phyloP scores from a whole-genome alignment of 2,888 invertebrate species.

The Dynastes tityus region DNA sequence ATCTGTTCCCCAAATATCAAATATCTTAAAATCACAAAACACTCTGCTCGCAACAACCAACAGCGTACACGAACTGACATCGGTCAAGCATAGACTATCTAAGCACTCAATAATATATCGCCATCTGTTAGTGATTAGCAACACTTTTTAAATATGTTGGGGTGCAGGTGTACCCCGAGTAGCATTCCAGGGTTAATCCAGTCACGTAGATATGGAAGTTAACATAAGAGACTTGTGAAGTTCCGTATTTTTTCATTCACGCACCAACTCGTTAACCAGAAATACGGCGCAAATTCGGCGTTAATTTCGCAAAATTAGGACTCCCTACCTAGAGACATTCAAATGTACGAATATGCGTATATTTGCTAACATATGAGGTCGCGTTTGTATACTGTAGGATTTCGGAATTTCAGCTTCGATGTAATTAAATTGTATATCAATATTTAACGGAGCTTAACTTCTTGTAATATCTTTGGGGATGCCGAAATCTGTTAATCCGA shows the following conservation, averaged over 20 bases:
- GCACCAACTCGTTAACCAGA: neutral
- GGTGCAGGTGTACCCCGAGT: too few species aligned
- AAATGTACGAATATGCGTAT: slow-evolving; percentile 16
- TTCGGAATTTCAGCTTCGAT: slow-evolving; percentile 36
- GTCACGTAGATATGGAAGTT: too few species aligned
- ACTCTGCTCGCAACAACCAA: too few species aligned
- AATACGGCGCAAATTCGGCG: slow-evolving; percentile 28
- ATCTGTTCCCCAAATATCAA: too few species aligned
- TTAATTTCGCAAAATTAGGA: slow-evolving; percentile 32
- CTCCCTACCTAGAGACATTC: neutral
- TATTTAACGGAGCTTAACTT: slow-evolving; percentile 45
- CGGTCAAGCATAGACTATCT: too few species aligned
- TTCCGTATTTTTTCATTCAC: neutral
- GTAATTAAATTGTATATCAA: slow-evolving; percentile 44
- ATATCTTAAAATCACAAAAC: too few species aligned
- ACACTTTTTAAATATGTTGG: too few species aligned
- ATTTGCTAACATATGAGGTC: neutral
- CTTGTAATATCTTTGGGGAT: slow-evolving; percentile 38
- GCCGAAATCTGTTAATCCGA: slow-evolving; percentile 32
- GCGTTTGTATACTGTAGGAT: slow-evolving; percentile 26
- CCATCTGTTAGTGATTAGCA: too few species aligned
- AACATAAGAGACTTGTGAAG: neutral
- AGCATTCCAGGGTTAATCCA: too few species aligned
- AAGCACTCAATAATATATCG: too few species aligned
- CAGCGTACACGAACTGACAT: too few species aligned